These are phyloP conservation scores for Chrysogorgia sp. DNA, from an alignment of 92 coral and sea anemone genomes.

Conservation along the genomic window DNA sequence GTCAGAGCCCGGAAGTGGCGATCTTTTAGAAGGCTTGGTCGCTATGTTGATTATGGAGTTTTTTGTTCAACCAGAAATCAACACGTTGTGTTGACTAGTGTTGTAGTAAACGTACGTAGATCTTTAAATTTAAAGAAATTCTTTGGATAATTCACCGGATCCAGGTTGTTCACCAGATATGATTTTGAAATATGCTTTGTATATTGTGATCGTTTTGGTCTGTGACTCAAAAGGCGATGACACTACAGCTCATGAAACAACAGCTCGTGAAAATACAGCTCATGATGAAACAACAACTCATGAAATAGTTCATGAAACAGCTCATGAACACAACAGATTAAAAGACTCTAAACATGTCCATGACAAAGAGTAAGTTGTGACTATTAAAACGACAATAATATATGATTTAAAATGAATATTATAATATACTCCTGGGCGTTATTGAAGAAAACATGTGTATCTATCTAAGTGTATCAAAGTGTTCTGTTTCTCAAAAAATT, in stretches of 20 bases:
- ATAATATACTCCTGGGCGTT: too few species aligned
- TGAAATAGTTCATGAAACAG: too few species aligned
- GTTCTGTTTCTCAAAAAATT: too few species aligned
- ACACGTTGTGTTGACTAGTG: slow-evolving; percentile 18
- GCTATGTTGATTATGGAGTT: slow-evolving; percentile 3
- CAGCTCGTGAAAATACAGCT: too few species aligned
- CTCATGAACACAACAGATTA: slow-evolving; percentile 64
- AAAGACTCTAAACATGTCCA: slow-evolving; percentile 87
- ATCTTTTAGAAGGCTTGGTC: slow-evolving; percentile 30
- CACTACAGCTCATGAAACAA: too few species aligned
- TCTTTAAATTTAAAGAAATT: background rate
- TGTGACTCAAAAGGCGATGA: slow-evolving; percentile 5
- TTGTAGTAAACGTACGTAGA: background rate
- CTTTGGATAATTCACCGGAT: background rate
- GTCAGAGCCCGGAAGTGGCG: background rate
- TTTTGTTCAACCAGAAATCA: slow-evolving; percentile 46
- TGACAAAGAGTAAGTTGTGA: slow-evolving; percentile 89
- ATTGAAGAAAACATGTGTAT: too few species aligned
- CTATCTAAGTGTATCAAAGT: too few species aligned
- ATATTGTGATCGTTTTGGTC: slow-evolving; percentile 12
- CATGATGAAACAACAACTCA: too few species aligned
- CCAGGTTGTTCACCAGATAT: background rate
- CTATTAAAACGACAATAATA: background rate
- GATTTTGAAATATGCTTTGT: slow-evolving; percentile 14
- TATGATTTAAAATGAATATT: background rate